Conservation (phyloP, 2,888 invertebrate genomes). For the Calliphora vomitoria region DNA sequence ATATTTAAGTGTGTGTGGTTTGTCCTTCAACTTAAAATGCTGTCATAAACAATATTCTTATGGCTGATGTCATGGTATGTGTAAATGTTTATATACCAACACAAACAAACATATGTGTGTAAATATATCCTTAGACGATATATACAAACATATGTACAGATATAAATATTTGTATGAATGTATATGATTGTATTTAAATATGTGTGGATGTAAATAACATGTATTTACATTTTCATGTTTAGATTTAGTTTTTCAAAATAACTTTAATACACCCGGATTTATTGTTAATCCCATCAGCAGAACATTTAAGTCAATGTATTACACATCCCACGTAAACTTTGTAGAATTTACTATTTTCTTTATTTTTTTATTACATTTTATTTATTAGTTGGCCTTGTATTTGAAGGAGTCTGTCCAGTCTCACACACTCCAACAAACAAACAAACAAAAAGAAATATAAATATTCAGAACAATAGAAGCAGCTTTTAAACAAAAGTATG, state of each 20-base stretch:
- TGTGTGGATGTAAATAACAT: conserved; percentile 3
- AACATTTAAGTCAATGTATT: conserved; percentile 42
- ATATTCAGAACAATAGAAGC: conserved; percentile 7
- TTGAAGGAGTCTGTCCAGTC: conserved; percentile 9
- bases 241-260: conserved; percentile 30
- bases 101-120: conserved; percentile 8
- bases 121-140: background rate
- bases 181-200: background rate
- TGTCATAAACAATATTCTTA: conserved; percentile 69
- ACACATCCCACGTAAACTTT: conserved; percentile 29
- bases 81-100: conserved; percentile 16
- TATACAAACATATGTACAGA: background rate
- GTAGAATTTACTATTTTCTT: background rate
- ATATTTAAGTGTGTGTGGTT: conserved; percentile 33
- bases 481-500: background rate
- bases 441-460: no score
- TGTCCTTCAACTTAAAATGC: conserved; percentile 68
- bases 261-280: conserved; percentile 48
- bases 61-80: conserved; percentile 57
- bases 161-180: conserved; percentile 4
- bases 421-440: background rate
- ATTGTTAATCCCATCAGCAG: conserved; percentile 27
- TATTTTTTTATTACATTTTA: background rate
- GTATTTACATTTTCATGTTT: conserved; percentile 38
- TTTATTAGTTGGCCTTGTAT: conserved; percentile 32